Conservation (phyloP, 2,888 invertebrate genomes). For the Trachelus troglodyta region DNA sequence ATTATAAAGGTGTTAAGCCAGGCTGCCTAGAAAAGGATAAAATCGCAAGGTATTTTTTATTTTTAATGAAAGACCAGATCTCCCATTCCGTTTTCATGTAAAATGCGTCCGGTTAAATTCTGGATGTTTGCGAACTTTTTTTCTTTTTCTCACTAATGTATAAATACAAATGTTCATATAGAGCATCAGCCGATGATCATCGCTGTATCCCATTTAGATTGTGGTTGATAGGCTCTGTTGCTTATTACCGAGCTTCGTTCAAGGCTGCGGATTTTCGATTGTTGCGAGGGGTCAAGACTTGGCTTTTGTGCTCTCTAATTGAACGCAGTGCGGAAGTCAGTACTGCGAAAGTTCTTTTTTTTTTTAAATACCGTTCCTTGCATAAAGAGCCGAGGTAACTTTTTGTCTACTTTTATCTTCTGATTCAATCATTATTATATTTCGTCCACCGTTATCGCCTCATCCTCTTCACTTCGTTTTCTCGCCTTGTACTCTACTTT, state of each 20-base stretch:
- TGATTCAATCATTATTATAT: slow-evolving; percentile 30
- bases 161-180: too few species aligned
- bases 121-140: too few species aligned
- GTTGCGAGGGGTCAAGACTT: neutral
- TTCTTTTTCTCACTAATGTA: too few species aligned
- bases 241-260: too few species aligned
- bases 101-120: neutral
- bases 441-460: too few species aligned
- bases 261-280: neutral
- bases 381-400: neutral
- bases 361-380: too few species aligned
- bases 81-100: neutral
- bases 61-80: neutral
- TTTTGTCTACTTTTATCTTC: slow-evolving; percentile 23
- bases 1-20: neutral
- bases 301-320: slow-evolving; percentile 1
- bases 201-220: too few species aligned
- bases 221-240: too few species aligned
- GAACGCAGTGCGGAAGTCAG: neutral
- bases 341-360: too few species aligned
- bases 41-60: neutral
- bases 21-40: neutral
- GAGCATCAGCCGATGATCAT: too few species aligned
- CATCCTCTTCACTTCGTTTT: too few species aligned
- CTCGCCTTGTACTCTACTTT: neutral